These are phyloP conservation scores for Dastarcus helophoroides DNA, from an alignment of 2,888 invertebrate species.

Conservation along the genomic window DNA sequence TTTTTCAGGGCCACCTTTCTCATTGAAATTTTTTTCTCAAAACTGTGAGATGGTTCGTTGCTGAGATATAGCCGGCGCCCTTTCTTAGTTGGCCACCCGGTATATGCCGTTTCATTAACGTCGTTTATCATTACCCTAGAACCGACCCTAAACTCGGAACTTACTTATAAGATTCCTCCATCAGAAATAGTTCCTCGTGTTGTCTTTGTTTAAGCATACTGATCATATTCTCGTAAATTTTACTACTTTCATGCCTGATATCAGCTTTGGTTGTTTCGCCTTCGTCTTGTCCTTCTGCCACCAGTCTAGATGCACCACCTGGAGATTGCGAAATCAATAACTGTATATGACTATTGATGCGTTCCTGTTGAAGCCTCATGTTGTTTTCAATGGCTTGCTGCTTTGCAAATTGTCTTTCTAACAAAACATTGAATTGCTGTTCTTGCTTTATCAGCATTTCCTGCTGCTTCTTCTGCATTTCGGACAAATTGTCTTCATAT, in stretches of 20 bases:
- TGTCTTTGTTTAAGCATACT: conserved; percentile 44
- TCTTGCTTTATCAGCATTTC: conserved; percentile 43
- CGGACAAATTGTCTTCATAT: conserved; percentile 48
- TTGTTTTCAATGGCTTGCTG: conserved; percentile 47
- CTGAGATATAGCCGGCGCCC: too few relatives aligned
- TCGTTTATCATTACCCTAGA: too few relatives aligned
- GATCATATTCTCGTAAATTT: conserved; percentile 34
- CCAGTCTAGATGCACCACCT: conserved; percentile 8
- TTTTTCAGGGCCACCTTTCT: too few relatives aligned
- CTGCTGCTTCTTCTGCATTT: conserved; percentile 46
- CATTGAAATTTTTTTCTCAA: too few relatives aligned
- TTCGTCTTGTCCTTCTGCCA: conserved; percentile 23
- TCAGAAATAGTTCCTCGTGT: conserved; percentile 48
- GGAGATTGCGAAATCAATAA: conserved; percentile 33
- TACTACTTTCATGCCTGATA: conserved; percentile 20
- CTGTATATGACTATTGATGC: conserved; percentile 50
- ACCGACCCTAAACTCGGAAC: too few relatives aligned
- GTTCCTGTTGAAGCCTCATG: conserved; percentile 47
- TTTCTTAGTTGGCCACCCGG: too few relatives aligned
- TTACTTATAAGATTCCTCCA: conserved; percentile 53
- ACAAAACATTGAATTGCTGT: conserved; percentile 42
- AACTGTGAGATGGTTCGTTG: too few relatives aligned
- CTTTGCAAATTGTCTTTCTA: conserved; percentile 44
- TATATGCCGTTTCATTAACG: too few relatives aligned
- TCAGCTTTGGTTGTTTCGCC: conserved; percentile 30